phyloP scores from a whole-genome alignment of 2,113 vertebrate genomes.

The Rhadina sibilatrix region DNA sequence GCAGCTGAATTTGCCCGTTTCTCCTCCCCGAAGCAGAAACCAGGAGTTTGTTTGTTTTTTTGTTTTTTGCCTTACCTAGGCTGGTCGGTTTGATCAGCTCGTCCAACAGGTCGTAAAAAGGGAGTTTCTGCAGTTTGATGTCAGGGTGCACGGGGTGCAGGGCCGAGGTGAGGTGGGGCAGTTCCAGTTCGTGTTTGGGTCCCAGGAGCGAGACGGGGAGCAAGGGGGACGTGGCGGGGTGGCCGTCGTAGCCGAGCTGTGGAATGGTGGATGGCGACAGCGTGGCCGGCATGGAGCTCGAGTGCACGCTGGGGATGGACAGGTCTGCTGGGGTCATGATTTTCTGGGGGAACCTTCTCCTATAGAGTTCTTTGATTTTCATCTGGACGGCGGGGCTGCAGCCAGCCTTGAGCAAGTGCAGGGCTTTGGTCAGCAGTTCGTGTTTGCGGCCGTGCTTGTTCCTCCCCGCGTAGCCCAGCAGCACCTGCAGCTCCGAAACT shows the following conservation, averaged over 20 bases:
- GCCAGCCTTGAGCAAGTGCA: conserved; percentile 95
- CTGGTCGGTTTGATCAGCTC: conserved; percentile 99
- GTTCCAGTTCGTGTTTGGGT: conserved; percentile 95
- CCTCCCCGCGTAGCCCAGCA: conserved; percentile 96
- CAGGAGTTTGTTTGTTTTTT: no score
- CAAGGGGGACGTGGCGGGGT: conserved; percentile 87
- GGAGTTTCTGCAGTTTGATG: conserved; percentile 95
- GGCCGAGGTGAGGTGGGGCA: conserved; percentile 89
- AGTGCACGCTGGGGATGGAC: conserved; percentile 86
- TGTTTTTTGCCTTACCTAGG: conserved; percentile 52
- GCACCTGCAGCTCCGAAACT: conserved; percentile 98
- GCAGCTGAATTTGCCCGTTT: neutral
- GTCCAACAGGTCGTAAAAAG: conserved; percentile 97
- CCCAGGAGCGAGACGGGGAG: conserved; percentile 94
- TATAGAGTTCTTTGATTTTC: conserved; percentile 99
- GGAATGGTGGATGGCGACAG: conserved; percentile 84
- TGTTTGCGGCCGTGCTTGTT: conserved; percentile 99
- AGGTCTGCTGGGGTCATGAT: conserved; percentile 92
- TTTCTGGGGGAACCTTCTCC: conserved; percentile 95
- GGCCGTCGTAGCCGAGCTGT: conserved; percentile 89
- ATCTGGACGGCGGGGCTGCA: conserved; percentile 97
- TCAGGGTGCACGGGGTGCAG: conserved; percentile 97
- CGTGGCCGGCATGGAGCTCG: conserved; percentile 85
- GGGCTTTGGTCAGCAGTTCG: conserved; percentile 96
- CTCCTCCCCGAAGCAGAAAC: no score